phyloP scores from a whole-genome alignment of 2,113 vertebrate species.

The Desmodus rotundus region DNA sequence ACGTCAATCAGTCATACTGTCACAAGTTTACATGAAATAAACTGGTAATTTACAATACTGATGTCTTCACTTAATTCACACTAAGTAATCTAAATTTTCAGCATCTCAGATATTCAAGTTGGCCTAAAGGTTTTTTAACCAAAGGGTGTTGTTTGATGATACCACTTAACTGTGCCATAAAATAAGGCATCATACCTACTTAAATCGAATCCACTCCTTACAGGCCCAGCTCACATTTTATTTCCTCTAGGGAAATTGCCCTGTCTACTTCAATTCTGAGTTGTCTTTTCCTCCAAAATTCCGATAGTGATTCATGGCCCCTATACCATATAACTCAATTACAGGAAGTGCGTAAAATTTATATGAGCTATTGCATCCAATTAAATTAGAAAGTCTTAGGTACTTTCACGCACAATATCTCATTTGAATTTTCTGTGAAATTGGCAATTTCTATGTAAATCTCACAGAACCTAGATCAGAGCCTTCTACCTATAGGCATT shows the following conservation, averaged over 20 bases:
- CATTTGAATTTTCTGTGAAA: not conserved
- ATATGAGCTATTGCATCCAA: not conserved
- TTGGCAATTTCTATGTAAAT: not conserved
- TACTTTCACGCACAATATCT: not conserved
- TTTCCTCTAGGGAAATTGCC: not conserved
- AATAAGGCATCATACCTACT: not conserved
- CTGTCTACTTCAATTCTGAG: not conserved
- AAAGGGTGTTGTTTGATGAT: not conserved
- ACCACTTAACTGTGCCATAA: not conserved
- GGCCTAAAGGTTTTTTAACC: not conserved
- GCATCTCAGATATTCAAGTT: not conserved
- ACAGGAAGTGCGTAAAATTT: not conserved
- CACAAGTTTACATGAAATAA: not conserved
- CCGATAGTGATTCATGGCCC: not conserved
- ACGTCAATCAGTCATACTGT: not conserved
- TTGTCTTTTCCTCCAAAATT: not conserved
- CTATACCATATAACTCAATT: not conserved
- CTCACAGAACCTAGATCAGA: not conserved
- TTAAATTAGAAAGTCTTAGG: not conserved
- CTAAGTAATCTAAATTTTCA: not conserved
- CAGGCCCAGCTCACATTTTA: not conserved
- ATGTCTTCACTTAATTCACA: not conserved
- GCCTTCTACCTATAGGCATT: not conserved
- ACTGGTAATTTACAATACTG: not conserved
- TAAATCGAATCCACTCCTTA: not conserved